Evolutionary conservation across 2,888 invertebrate genomes (phyloP).

Genomic region (Drosophila anomalata): DNA sequence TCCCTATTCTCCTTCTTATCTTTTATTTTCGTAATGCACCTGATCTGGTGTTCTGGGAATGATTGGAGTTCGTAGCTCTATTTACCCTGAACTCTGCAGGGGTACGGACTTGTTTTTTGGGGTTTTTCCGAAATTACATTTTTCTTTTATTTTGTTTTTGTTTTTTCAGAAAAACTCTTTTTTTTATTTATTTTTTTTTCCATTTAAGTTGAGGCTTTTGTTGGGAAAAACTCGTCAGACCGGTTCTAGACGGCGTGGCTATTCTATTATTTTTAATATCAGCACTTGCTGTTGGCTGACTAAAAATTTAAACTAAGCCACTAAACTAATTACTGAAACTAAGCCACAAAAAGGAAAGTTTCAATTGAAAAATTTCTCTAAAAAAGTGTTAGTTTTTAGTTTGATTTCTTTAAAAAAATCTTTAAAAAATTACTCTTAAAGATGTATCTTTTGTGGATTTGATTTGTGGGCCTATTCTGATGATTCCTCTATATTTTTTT

Average conservation of each 20-base stretch:
- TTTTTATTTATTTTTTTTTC: not conserved
- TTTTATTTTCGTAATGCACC: not conserved
- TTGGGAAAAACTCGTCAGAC: slow-evolving; percentile 29
- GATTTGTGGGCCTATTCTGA: slow-evolving; percentile 23
- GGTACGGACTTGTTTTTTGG: not conserved
- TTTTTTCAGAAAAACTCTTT: slow-evolving; percentile 15
- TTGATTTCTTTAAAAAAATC: too few species aligned
- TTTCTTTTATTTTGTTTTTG: slow-evolving; percentile 8
- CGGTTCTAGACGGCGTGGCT: slow-evolving; percentile 22
- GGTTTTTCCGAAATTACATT: slow-evolving; percentile 13
- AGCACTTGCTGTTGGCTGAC: not conserved
- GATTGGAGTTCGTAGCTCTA: not conserved
- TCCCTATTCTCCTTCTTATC: not conserved
- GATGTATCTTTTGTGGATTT: not conserved
- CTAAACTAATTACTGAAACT: slow-evolving; percentile 2
- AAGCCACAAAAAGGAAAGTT: slow-evolving; percentile 3
- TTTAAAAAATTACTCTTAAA: not conserved
- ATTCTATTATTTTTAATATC: slow-evolving; percentile 18
- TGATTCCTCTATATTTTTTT: slow-evolving; percentile 3
- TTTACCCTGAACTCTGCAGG: not conserved
- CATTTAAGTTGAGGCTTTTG: slow-evolving; percentile 1
- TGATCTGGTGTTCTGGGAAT: not conserved
- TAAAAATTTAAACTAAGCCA: slow-evolving; percentile 8
- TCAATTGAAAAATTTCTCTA: too few species aligned
- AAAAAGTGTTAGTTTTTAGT: too few species aligned